Evolutionary conservation across 2,113 vertebrate species (phyloP).

Genomic region (Eretmochelys imbricata): DNA sequence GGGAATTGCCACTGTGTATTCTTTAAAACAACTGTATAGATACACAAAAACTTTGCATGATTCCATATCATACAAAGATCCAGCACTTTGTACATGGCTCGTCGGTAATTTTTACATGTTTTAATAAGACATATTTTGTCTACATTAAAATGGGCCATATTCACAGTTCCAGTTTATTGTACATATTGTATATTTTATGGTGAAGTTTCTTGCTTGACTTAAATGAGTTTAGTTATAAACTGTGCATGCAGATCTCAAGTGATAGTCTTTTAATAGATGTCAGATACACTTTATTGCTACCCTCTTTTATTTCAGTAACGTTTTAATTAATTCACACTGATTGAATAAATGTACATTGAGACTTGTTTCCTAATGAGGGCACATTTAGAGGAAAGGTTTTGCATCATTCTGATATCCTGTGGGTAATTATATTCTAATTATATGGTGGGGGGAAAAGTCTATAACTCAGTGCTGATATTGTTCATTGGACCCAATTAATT

Average conservation of each 20-base stretch:
- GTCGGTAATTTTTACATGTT: background rate
- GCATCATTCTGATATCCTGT: conserved; percentile 91
- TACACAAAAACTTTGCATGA: background rate
- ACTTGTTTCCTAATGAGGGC: conserved; percentile 89
- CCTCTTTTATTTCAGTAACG: conserved; percentile 85
- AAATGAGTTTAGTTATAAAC: conserved; percentile 76
- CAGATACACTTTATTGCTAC: conserved; percentile 82
- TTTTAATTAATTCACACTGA: conserved; percentile 92
- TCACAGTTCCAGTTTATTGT: background rate
- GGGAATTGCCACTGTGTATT: background rate
- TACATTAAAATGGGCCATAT: background rate
- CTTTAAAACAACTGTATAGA: background rate
- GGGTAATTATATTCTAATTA: conserved; percentile 92
- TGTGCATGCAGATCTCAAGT: conserved; percentile 75
- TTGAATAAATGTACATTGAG: conserved; percentile 90
- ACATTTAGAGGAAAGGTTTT: conserved; percentile 88
- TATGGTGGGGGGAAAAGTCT: conserved; percentile 82
- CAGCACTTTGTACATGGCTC: background rate
- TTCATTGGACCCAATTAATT: conserved; percentile 89
- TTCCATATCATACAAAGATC: background rate
- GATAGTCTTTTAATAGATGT: conserved; percentile 85
- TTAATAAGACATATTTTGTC: background rate
- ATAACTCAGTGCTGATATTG: conserved; percentile 86
- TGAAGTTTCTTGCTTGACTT: conserved; percentile 61
- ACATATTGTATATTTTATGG: background rate